phyloP scores from a whole-genome alignment of 2,888 invertebrate species.

The Adelognathus sp. region DNA sequence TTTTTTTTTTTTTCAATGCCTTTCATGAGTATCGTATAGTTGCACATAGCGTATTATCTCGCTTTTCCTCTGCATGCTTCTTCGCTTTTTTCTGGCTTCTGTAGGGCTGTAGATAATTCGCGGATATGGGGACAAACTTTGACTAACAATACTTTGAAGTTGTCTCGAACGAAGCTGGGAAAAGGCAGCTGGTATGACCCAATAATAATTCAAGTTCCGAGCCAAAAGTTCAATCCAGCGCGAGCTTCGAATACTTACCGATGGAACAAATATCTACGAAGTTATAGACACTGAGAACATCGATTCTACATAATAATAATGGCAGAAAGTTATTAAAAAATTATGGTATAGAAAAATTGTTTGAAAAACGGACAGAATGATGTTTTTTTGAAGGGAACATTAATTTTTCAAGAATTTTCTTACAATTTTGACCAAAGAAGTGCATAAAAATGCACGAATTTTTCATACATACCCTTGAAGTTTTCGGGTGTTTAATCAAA shows the following conservation, averaged over 20 bases:
- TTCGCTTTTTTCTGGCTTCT: conserved; percentile 54
- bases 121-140: neutral
- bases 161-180: neutral
- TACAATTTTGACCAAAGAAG: too few species aligned
- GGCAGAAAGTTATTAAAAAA: too few species aligned
- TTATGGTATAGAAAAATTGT: too few species aligned
- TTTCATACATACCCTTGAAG: too few species aligned
- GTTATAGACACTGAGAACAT: too few species aligned
- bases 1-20: conserved; percentile 48
- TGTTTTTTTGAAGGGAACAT: too few species aligned
- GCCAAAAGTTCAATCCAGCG: neutral
- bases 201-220: neutral
- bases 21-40: neutral
- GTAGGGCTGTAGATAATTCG: conserved; percentile 15
- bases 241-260: neutral
- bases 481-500: too few species aligned
- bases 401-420: too few species aligned
- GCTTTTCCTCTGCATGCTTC: conserved; percentile 57
- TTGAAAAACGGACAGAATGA: too few species aligned
- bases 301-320: too few species aligned
- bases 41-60: conserved; percentile 14
- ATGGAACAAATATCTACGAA: too few species aligned
- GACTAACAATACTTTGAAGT: neutral
- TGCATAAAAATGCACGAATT: too few species aligned
- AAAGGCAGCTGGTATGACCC: neutral